A percentile compares a stretch with the other conserved stretches of the same genome.
Conservation (phyloP, 2,888 invertebrate genomes). For the Gerosis bhagava region DNA sequence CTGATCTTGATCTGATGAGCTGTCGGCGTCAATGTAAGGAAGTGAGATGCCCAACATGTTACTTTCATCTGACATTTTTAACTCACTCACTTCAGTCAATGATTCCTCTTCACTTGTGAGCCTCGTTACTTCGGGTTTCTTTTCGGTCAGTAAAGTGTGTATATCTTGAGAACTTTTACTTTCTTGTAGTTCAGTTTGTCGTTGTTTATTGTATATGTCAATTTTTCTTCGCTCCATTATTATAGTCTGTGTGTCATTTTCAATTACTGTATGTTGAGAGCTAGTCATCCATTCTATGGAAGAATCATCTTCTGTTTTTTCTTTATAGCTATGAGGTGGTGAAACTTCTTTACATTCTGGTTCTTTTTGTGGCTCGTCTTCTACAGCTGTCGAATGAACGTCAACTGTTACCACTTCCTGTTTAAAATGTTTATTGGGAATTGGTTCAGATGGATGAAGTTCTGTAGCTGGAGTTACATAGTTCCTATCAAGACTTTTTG, state of each 20-base stretch:
- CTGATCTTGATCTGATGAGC: constrained; percentile 76
- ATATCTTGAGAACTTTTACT: constrained; percentile 65
- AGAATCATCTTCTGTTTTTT: constrained; percentile 72
- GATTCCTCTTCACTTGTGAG: constrained; percentile 87
- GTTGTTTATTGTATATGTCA: constrained; percentile 82
- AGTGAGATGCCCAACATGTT: constrained; percentile 72
- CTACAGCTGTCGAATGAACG: constrained; percentile 62
- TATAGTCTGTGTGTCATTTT: constrained; percentile 83
- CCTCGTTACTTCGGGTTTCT: constrained; percentile 72
- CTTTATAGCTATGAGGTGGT: constrained; percentile 65
- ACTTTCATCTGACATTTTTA: constrained; percentile 79
- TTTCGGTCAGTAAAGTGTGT: constrained; percentile 55
- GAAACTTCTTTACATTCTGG: constrained; percentile 54
- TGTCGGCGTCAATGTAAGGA: constrained; percentile 78
- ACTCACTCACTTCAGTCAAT: constrained; percentile 84
- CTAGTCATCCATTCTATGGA: constrained; percentile 74
- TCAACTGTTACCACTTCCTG: constrained; percentile 76
- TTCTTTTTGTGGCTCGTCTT: constrained; percentile 46
- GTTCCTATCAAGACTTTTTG: constrained; percentile 87
- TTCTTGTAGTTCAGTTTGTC: constrained; percentile 69
- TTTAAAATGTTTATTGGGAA: constrained; percentile 68
- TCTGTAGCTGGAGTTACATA: constrained; percentile 71
- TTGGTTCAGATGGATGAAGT: constrained; percentile 49
- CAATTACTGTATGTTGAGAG: constrained; percentile 69
- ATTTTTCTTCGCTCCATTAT: constrained; percentile 83